These are phyloP conservation scores for Pogona vitticeps DNA, from an alignment of 2,113 vertebrate genomes.

Conservation along the genomic window DNA sequence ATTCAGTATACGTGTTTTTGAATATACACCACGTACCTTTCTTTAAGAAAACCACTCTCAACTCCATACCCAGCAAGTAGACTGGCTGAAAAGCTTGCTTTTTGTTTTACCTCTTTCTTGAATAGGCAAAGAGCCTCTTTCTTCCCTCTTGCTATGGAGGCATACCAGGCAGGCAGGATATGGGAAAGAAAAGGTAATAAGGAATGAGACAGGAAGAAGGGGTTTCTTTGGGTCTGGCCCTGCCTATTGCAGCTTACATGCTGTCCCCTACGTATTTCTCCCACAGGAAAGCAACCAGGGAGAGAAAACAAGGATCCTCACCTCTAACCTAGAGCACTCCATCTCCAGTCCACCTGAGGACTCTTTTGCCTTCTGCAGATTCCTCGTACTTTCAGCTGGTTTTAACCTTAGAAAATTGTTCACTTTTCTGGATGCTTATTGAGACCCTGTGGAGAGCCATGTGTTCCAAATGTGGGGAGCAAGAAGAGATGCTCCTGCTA, in stretches of 20 bases:
- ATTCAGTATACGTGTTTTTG: no score
- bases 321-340: neutral
- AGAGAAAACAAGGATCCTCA: neutral
- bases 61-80: no score
- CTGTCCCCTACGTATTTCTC: neutral
- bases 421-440: neutral
- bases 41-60: no score
- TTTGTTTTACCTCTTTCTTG: no score
- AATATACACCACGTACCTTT: no score
- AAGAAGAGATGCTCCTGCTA: neutral
- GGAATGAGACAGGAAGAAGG: neutral
- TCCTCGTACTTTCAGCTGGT: neutral
- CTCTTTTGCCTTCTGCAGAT: no score
- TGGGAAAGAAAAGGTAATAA: neutral
- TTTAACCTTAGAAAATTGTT: neutral
- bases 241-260: neutral
- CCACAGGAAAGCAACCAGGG: neutral
- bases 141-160: no score
- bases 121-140: no score
- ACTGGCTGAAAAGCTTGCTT: no score
- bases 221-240: neutral
- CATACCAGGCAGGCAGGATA: no score
- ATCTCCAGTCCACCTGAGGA: no score
- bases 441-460: neutral
- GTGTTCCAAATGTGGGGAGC: neutral